Evolutionary conservation across 1,140 invertebrate genomes (phyloP).

Genomic region (Ectropis grisescens): DNA sequence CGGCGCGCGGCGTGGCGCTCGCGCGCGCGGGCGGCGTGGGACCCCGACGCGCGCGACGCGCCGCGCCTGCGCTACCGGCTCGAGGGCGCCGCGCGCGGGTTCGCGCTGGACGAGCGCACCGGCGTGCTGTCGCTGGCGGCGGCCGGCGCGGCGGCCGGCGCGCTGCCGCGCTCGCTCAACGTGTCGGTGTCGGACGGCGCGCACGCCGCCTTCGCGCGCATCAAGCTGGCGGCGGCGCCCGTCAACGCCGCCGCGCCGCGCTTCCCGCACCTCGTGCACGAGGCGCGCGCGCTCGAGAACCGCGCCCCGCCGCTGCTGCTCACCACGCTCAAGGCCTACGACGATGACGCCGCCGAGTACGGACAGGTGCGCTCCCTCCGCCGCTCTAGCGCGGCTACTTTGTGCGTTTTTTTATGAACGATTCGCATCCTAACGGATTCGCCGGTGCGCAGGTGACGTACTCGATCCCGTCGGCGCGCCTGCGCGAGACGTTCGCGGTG

Average conservation of each 20-base stretch:
- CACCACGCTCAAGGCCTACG: constrained; percentile 59
- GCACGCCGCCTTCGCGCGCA: constrained; percentile 85
- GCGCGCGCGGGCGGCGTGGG: constrained; percentile 79
- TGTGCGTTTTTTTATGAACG: no score
- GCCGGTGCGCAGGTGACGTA: constrained; percentile 82
- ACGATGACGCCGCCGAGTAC: constrained; percentile 71
- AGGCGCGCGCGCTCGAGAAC: constrained; percentile 86
- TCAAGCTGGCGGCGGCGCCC: constrained; percentile 84
- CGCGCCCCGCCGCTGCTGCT: constrained; percentile 81
- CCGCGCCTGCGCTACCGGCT: constrained; percentile 81
- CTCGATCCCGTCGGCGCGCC: constrained; percentile 67
- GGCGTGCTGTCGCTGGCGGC: constrained; percentile 84
- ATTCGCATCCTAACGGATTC: no score
- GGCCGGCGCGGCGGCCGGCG: constrained; percentile 77
- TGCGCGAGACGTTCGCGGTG: constrained; percentile 68
- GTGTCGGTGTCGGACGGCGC: constrained; percentile 93
- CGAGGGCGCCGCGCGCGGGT: constrained; percentile 87
- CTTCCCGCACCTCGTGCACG: constrained; percentile 82
- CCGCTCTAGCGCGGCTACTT: no score
- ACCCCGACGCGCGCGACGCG: constrained; percentile 86
- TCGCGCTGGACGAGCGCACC: constrained; percentile 81
- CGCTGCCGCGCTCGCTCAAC: no score
- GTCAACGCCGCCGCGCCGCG: constrained; percentile 85
- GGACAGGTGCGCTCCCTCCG: constrained; percentile 47
- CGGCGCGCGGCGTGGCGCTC: constrained; percentile 83